Evolutionary conservation across 1,140 invertebrate species (phyloP).

Genomic region (Sycophila sp.): DNA sequence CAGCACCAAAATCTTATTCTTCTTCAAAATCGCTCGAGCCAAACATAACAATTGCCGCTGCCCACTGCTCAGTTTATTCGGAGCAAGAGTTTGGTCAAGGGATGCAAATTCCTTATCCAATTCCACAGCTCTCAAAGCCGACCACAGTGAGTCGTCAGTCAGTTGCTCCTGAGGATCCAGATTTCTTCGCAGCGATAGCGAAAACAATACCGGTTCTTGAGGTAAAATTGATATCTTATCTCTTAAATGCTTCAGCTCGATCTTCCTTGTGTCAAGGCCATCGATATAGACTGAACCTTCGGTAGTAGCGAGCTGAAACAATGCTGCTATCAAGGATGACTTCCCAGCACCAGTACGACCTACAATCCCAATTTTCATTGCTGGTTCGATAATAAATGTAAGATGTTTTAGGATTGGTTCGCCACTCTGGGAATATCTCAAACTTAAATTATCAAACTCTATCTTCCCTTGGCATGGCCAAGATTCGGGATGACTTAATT

Average conservation of each 20-base stretch:
- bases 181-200: slow-evolving; percentile 79
- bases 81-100: slow-evolving; percentile 74
- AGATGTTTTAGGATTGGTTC: slow-evolving; percentile 47
- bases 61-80: slow-evolving; percentile 81
- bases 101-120: slow-evolving; percentile 69
- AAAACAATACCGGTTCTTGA: slow-evolving; percentile 84
- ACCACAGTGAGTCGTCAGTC: slow-evolving; percentile 70
- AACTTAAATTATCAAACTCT: slow-evolving; percentile 71
- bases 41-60: slow-evolving; percentile 85
- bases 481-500: slow-evolving; percentile 58
- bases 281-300: slow-evolving; percentile 51
- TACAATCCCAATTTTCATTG: slow-evolving; percentile 70
- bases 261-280: slow-evolving; percentile 57
- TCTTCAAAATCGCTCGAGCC: slow-evolving; percentile 78
- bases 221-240: slow-evolving; percentile 80
- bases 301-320: slow-evolving; percentile 71
- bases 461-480: slow-evolving; percentile 70
- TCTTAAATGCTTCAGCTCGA: slow-evolving; percentile 75
- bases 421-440: slow-evolving; percentile 66
- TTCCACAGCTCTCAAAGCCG: slow-evolving; percentile 63
- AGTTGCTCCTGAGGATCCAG: slow-evolving; percentile 81
- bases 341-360: slow-evolving; percentile 83
- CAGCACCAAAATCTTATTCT: slow-evolving; percentile 76
- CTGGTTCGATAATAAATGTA: slow-evolving; percentile 51
- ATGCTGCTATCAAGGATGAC: slow-evolving; percentile 75